Evolutionary conservation across 2,797 vertebrate species (phyloP).

Genomic region (Macropodus opercularis): DNA sequence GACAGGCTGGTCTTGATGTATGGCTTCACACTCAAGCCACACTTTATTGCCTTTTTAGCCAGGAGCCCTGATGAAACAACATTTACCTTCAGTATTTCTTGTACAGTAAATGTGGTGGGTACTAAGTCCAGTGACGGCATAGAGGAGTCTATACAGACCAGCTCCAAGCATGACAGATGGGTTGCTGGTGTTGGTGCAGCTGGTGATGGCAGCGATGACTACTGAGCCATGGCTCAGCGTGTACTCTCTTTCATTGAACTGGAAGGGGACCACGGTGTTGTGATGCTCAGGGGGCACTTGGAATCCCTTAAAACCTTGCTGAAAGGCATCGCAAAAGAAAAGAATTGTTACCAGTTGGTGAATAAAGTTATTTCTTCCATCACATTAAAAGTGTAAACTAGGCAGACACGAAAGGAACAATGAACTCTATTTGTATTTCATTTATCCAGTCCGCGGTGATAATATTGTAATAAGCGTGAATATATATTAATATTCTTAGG

Average conservation of each 20-base stretch:
- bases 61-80: constrained; percentile 84
- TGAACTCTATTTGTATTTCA: too few relatives aligned
- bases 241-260: constrained; percentile 83
- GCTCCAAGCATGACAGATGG: constrained; percentile 98
- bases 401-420: too few relatives aligned
- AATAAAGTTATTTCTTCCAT: too few relatives aligned
- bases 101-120: background rate
- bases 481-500: too few relatives aligned
- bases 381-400: too few relatives aligned
- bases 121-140: background rate
- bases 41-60: constrained; percentile 92
- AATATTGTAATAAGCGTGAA: too few relatives aligned
- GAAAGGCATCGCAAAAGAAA: constrained; percentile 18
- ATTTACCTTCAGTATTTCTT: background rate
- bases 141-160: constrained; percentile 73
- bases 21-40: constrained; percentile 90
- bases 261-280: constrained; percentile 78
- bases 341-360: too few relatives aligned
- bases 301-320: constrained; percentile 99
- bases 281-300: constrained; percentile 84
- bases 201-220: constrained; percentile 98
- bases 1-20: constrained; percentile 98
- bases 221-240: constrained; percentile 90
- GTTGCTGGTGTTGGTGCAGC: constrained; percentile 99
- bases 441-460: too few relatives aligned